Evolutionary conservation across 2,888 invertebrate genomes (phyloP).

Genomic region (Cataglyphis livida): DNA sequence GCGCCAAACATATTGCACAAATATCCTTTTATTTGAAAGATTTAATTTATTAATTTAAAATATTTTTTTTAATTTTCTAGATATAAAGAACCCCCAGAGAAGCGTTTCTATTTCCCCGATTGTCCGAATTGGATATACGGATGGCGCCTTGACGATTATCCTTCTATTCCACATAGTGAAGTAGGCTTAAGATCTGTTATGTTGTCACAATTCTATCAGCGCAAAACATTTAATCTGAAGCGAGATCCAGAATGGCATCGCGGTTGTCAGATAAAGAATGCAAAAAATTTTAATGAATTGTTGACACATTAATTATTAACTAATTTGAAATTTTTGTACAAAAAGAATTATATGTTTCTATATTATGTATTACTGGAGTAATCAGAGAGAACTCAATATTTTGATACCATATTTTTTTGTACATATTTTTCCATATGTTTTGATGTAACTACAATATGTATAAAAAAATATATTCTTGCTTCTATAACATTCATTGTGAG

Average conservation of each 20-base stretch:
- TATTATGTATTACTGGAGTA: not conserved
- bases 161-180: conserved; percentile 64
- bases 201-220: conserved; percentile 76
- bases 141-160: conserved; percentile 80
- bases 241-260: conserved; percentile 77
- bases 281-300: conserved; percentile 76
- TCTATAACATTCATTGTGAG: not conserved
- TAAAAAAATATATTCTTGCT: conserved; percentile 15
- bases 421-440: not conserved
- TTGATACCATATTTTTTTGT: conserved; percentile 2
- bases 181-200: conserved; percentile 72
- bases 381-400: not conserved
- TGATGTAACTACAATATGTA: not conserved
- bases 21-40: not conserved
- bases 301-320: conserved; percentile 57
- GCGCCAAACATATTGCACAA: not conserved
- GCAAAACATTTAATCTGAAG: conserved; percentile 75
- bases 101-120: conserved; percentile 80
- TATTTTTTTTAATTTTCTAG: conserved; percentile 62
- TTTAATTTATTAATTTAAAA: not conserved
- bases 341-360: not conserved
- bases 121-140: conserved; percentile 81
- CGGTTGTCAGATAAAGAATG: conserved; percentile 68
- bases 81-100: conserved; percentile 77
- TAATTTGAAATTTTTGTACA: not conserved